phyloP scores from a whole-genome alignment of 2,113 vertebrate species.

The Poecile atricapillus region DNA sequence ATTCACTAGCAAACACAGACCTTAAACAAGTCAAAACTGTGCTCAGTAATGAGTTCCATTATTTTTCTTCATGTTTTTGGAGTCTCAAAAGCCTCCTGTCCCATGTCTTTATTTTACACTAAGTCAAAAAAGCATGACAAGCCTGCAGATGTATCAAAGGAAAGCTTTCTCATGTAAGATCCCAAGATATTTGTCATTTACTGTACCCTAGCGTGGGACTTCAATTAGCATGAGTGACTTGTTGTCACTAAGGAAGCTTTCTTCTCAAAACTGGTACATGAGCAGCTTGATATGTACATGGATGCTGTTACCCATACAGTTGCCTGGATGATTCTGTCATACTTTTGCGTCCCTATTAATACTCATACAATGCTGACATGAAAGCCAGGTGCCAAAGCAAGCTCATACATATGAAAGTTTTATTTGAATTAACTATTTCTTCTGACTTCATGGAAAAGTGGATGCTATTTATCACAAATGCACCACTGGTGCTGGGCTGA shows the following conservation, averaged over 20 bases:
- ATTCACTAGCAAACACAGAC: constrained; percentile 72
- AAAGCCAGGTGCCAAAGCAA: constrained; percentile 10
- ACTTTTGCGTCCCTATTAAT: neutral
- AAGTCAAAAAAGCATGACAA: constrained; percentile 2
- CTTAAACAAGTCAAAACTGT: constrained; percentile 62
- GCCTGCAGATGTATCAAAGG: constrained; percentile 1
- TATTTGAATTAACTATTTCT: constrained; percentile 3
- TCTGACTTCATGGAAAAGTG: neutral
- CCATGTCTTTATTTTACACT: neutral
- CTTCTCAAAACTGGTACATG: constrained; percentile 36
- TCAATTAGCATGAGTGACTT: constrained; percentile 50
- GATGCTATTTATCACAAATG: neutral
- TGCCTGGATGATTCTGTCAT: neutral
- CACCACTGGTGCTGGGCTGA: neutral
- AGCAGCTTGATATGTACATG: constrained; percentile 16
- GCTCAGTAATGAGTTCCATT: constrained; percentile 56
- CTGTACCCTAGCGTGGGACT: neutral
- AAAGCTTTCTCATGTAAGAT: neutral
- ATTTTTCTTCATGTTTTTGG: constrained; percentile 56
- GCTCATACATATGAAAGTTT: neutral
- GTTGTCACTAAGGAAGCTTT: constrained; percentile 52
- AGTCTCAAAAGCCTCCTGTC: constrained; percentile 26
- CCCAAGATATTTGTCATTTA: constrained; percentile 45
- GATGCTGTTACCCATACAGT: constrained; percentile 3
- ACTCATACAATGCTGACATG: neutral